Conservation (phyloP, 2,888 invertebrate genomes). For the Dynastes grantii region DNA sequence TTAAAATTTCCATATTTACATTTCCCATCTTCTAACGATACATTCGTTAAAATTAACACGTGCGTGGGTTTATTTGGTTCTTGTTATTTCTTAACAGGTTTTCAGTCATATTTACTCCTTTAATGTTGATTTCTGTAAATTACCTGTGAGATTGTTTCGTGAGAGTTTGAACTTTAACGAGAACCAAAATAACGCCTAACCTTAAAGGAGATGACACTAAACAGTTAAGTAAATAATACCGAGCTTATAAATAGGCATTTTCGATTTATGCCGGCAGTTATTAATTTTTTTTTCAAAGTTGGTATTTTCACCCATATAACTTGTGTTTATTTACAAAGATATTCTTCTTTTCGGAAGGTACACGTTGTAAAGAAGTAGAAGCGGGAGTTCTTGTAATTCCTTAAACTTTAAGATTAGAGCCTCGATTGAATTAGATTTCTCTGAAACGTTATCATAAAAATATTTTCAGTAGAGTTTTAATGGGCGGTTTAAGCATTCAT, state of each 20-base stretch:
- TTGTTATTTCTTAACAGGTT: constrained; percentile 29
- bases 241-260: background rate
- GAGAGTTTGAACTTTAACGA: background rate
- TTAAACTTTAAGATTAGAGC: background rate
- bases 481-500: background rate
- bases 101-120: constrained; percentile 13
- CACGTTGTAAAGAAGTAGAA: background rate
- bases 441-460: constrained; percentile 8
- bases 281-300: background rate
- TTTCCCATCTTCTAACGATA: constrained; percentile 3
- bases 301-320: background rate
- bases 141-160: background rate
- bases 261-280: background rate
- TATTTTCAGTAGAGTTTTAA: background rate
- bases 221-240: background rate
- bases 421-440: background rate
- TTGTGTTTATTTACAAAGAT: background rate
- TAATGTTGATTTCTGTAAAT: constrained; percentile 14
- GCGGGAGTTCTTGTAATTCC: background rate
- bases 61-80: constrained; percentile 33
- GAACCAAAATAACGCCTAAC: background rate
- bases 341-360: background rate
- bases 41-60: constrained; percentile 15
- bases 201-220: background rate
- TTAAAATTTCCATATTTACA: constrained; percentile 24